Evolutionary conservation across 1,140 invertebrate genomes (phyloP).

Genomic region (Agraylea sexmaculata): DNA sequence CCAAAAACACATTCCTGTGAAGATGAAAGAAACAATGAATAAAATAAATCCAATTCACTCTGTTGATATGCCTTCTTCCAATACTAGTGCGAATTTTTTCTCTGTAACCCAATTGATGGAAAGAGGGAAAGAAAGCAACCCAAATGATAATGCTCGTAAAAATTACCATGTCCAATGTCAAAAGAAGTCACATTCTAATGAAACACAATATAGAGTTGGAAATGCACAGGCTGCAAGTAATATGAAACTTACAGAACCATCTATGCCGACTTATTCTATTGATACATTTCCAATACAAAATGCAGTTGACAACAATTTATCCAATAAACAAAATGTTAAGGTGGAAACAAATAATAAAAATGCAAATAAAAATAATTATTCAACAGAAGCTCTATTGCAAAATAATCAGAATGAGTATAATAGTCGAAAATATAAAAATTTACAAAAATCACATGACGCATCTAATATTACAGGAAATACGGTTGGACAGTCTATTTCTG

Average conservation of each 20-base stretch:
- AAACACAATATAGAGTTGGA: too few species aligned
- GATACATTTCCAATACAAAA: too few species aligned
- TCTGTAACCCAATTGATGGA: slow-evolving; percentile 56
- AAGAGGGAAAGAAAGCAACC: slow-evolving; percentile 13
- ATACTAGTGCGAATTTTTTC: slow-evolving; percentile 32
- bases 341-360: slow-evolving; percentile 23
- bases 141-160: too few species aligned
- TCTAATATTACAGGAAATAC: slow-evolving; percentile 16
- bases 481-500: slow-evolving; percentile 13
- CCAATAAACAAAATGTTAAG: too few species aligned
- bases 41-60: slow-evolving; percentile 9
- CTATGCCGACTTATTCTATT: too few species aligned
- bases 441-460: slow-evolving; percentile 15
- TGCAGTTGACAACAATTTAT: too few species aligned
- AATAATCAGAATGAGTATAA: slow-evolving; percentile 21
- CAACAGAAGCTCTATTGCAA: slow-evolving; percentile 41
- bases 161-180: too few species aligned
- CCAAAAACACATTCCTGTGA: slow-evolving; percentile 1
- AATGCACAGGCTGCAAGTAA: too few species aligned
- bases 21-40: slow-evolving; percentile 3
- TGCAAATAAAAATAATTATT: slow-evolving; percentile 39
- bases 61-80: slow-evolving; percentile 13
- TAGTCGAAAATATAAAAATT: slow-evolving; percentile 11
- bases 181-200: too few species aligned
- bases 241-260: too few species aligned